Evolutionary conservation across 2,797 vertebrate species (phyloP), one percentile per base, ranked within the genome.

Genomic region (Anguilla anguilla): DNA sequence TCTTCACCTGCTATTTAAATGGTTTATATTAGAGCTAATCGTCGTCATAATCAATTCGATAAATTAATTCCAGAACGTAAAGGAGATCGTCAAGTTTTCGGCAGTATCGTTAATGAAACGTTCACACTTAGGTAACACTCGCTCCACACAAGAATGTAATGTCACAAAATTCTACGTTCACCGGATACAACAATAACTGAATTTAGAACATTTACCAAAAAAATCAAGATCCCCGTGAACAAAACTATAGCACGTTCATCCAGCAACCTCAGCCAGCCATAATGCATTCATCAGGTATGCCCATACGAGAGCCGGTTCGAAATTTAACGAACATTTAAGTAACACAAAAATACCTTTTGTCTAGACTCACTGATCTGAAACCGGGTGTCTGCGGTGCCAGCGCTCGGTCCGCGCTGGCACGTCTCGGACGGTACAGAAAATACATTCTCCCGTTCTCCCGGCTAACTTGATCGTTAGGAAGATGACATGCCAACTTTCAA

Each of bases 351-450:
- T 94, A 93, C 93, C 97, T 97, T 97, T 97, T 97, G 97, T 98
- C 97, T 97, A 93, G 93, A 96, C 95, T 96, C 95, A 96, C 96
- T 96, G 97, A 94, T 95, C 96, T 95, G 93, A 94, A 94, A 95
- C 95, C 96, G 94, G 93, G 96, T 90, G 87, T 94, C 92, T 95
- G 96, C 96, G 90, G 94, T 94, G 92, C 93, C 95, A 92, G 94
- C 93, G 94, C 93, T 95, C 95, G 94, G 95, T 96, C 95, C 96
- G 96, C 96, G 95, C 95, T 95, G 95, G 94, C 96, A 95, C 95
- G 95, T 94, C 92, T 94, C 94, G 91, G 93, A 92, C 94, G 94
- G 94, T 92, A 94, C 95, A 94, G 90, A 94, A 94, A 93, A 93
- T 91, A 93, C 93, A 94, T 94, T 94, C 92, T 93, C 91, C 90